phyloP scores from a whole-genome alignment of 2,797 vertebrate genomes.

The Mormyrus proboscirostris region DNA sequence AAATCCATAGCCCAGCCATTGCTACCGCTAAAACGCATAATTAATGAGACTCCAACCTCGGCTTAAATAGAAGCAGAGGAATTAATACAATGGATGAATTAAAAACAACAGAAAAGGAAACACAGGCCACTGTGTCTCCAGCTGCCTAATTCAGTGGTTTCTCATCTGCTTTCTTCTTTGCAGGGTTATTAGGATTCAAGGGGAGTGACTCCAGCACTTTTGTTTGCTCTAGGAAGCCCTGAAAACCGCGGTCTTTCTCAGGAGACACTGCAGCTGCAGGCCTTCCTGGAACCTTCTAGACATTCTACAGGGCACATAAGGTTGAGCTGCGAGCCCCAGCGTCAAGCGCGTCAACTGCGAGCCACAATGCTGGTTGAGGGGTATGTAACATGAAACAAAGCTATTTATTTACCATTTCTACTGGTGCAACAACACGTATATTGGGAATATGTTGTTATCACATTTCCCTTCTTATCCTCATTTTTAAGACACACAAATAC shows the following conservation, averaged over 20 bases:
- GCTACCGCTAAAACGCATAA: conserved; percentile 17
- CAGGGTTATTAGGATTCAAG: conserved; percentile 9
- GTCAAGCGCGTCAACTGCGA: not conserved
- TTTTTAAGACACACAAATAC: not conserved
- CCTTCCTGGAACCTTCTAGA: not conserved
- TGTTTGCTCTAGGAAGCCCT: conserved; percentile 11
- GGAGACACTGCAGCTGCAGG: not conserved
- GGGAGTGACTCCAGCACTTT: not conserved
- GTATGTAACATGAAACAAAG: not conserved
- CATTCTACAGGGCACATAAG: not conserved
- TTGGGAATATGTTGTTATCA: not conserved
- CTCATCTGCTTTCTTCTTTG: conserved; percentile 13
- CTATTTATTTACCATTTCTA: not conserved
- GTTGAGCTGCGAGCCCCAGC: not conserved
- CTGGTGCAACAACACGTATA: not conserved
- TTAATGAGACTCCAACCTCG: conserved; percentile 17
- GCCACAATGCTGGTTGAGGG: not conserved
- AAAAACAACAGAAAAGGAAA: conserved; percentile 15
- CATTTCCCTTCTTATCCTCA: not conserved
- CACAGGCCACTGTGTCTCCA: conserved; percentile 15
- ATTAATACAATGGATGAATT: not conserved
- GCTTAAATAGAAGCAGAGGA: conserved; percentile 22
- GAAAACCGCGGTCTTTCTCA: conserved; percentile 9
- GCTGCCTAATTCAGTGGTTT: not conserved
- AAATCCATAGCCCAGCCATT: conserved; percentile 1